These are phyloP conservation scores for Halictus quadricinctus DNA, from an alignment of 2,888 invertebrate genomes.

Conservation along the genomic window DNA sequence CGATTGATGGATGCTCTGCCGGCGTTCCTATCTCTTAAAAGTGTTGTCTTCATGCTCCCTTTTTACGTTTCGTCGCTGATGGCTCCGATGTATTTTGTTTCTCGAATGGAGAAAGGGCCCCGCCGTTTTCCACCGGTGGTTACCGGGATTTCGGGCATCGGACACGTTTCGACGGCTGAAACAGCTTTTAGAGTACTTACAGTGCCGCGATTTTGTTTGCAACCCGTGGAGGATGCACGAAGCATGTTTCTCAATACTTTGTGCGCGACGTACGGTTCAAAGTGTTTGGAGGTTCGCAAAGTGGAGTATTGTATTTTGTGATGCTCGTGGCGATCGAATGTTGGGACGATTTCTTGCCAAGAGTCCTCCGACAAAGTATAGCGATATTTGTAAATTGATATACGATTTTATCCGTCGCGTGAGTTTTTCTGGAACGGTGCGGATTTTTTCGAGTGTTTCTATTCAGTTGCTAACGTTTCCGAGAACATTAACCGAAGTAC, in stretches of 20 bases:
- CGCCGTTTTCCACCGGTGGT: neutral
- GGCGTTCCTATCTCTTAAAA: constrained; percentile 8
- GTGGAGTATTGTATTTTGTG: neutral
- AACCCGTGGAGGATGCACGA: neutral
- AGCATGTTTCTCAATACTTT: neutral
- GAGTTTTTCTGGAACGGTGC: neutral
- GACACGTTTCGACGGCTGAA: neutral
- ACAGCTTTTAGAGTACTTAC: neutral
- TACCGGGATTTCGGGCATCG: neutral
- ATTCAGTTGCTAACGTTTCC: neutral
- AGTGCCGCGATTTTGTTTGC: neutral
- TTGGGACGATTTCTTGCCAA: too few relatives aligned
- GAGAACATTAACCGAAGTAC: neutral
- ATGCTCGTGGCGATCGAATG: neutral
- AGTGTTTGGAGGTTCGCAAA: neutral
- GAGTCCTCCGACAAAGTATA: neutral
- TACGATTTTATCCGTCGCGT: neutral
- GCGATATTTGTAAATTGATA: neutral
- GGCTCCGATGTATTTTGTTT: neutral
- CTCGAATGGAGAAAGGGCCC: neutral
- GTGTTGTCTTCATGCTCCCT: neutral
- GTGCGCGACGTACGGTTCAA: neutral
- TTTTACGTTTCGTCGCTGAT: neutral
- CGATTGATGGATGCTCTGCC: neutral
- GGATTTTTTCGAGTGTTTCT: neutral